Evolutionary conservation across 1,140 invertebrate genomes (phyloP), one percentile per base, ranked within the genome.

Genomic region (Psix sp.): DNA sequence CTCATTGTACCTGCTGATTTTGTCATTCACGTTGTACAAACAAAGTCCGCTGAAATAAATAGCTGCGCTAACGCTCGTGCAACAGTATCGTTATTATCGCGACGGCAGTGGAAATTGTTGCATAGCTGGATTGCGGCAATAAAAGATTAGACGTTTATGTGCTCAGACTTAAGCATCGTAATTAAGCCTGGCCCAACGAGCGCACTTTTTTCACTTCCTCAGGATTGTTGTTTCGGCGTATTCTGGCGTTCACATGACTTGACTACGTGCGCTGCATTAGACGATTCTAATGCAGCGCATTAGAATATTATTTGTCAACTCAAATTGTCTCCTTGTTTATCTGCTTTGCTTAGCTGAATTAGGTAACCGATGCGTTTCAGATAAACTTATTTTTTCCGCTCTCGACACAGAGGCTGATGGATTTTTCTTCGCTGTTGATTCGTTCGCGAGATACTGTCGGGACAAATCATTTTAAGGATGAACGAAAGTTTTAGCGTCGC

Each of bases 11-110:
- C 26, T 7, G 7, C 7, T 29, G 7, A 29, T 59, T 46, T 43
- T 57, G 29, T 35, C 40, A 43, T 45, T 45, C 20, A 2, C 17
- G 39, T 45, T 45, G 18, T 18, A 36, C 26, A 57, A 42, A 54
- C 26, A 31, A 35, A 45, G 17, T 45, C 36, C 52, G 26, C 35
- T 43, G 24, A 29, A 57, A 57, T 45, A 31, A 57, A 57, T 35
- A 21, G 26, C 18, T 36, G 52, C 3, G 39, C 38, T 42, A 54
- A 54, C 51, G 17, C 26, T 10, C 42, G 26, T 26, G 31, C 24
- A 38, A 42, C 21, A 3, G 16, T 42, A 54, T 54, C 24, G 21
- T 17, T 42, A 54, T 54, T 43, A 54, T 54, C 39, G 18, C 33
- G 4, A 1, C 26, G 38, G 15, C 39, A 42, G 33, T 52, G 38